A percentile compares a stretch with the other conserved stretches of the same genome.
phyloP scores from a whole-genome alignment of 92 coral and sea anemone species.

The Umimayanthus chanpuru region DNA sequence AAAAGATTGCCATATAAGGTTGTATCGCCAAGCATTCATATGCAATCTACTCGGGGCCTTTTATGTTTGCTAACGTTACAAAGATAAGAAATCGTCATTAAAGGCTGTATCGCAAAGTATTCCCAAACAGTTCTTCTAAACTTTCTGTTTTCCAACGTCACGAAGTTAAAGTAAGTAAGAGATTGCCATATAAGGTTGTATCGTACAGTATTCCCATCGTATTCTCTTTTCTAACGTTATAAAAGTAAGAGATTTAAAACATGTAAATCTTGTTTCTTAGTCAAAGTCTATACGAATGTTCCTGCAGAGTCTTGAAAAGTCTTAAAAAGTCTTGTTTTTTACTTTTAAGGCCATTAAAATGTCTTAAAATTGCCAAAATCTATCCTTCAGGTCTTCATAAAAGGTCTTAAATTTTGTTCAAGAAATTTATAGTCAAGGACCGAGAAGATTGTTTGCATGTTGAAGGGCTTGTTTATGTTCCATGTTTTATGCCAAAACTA shows the following conservation, averaged over 20 bases:
- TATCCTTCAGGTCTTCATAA: no score
- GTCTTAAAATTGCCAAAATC: no score
- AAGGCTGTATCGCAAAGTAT: conserved; percentile 34
- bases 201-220: neutral
- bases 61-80: conserved; percentile 1
- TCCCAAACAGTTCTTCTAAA: neutral
- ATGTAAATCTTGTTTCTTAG: no score
- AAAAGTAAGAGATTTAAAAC: neutral
- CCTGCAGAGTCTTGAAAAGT: no score
- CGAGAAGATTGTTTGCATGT: no score
- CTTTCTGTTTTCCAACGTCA: neutral
- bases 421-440: no score
- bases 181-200: neutral
- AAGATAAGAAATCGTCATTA: neutral
- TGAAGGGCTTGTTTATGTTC: no score
- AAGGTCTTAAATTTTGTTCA: no score
- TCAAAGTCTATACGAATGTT: no score
- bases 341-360: no score
- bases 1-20: neutral
- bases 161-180: neutral
- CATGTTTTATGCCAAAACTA: no score
- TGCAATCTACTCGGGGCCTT: neutral
- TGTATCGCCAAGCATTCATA: conserved; percentile 10
- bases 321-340: no score
- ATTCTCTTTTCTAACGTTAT: conserved; percentile 1